A percentile compares a stretch with the other conserved stretches of the same genome.
Evolutionary conservation across 2,797 vertebrate genomes (phyloP).

Genomic region (Mormyrops attenuatus): DNA sequence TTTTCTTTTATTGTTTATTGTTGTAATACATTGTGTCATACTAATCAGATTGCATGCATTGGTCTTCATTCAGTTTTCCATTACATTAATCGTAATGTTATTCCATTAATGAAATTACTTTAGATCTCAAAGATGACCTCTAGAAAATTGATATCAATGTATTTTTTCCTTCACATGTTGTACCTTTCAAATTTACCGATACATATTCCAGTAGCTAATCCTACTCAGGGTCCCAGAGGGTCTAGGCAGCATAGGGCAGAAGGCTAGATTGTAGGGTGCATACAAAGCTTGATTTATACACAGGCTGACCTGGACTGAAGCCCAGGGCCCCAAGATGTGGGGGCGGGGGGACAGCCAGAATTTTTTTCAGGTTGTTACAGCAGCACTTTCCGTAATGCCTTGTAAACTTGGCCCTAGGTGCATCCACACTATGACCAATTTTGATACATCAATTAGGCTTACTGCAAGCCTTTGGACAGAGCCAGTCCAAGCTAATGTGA

Average conservation of each 20-base stretch:
- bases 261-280: not conserved
- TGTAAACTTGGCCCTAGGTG: not conserved
- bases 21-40: not conserved
- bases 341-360: not conserved
- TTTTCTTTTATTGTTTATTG: not conserved
- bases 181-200: not conserved
- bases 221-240: not conserved
- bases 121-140: not conserved
- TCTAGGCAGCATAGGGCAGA: not conserved
- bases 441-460: not conserved
- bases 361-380: not conserved
- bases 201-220: not conserved
- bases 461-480: not conserved
- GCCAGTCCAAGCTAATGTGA: not conserved
- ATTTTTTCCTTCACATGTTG: not conserved
- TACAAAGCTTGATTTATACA: not conserved
- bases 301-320: not conserved
- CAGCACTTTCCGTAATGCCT: not conserved
- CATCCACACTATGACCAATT: not conserved
- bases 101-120: not conserved
- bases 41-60: not conserved
- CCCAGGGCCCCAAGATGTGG: not conserved
- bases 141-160: not conserved
- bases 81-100: not conserved
- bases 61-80: not conserved